Percentiles rank a stretch among this genome's conserved stretches.
phyloP scores from a whole-genome alignment of 2,797 vertebrate genomes.

The Psittacula derbiana region DNA sequence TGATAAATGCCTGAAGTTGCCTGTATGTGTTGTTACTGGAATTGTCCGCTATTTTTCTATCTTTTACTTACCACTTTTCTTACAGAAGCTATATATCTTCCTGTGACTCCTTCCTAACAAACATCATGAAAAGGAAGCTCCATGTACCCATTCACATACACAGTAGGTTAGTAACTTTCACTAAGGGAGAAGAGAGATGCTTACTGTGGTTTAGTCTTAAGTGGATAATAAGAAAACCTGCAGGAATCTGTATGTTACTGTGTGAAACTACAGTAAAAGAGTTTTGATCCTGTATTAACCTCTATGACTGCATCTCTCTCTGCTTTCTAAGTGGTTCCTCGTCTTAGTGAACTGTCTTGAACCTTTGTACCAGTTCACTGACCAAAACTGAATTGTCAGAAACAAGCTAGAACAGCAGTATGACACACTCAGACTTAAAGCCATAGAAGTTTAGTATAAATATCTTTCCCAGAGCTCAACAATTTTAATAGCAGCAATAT shows the following conservation, averaged over 20 bases:
- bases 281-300: not conserved
- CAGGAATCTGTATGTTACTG: not conserved
- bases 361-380: not conserved
- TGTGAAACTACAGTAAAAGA: not conserved
- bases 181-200: not conserved
- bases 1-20: not conserved
- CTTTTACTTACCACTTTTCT: not conserved
- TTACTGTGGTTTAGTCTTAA: not conserved
- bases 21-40: not conserved
- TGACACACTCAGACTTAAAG: not conserved
- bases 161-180: not conserved
- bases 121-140: not conserved
- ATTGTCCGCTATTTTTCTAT: not conserved
- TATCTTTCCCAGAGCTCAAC: not conserved
- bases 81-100: not conserved
- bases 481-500: not conserved
- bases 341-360: not conserved
- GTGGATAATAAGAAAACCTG: not conserved
- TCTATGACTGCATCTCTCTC: not conserved
- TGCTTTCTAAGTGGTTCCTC: not conserved
- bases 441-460: not conserved
- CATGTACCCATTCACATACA: not conserved
- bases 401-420: not conserved
- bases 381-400: not conserved
- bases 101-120: not conserved